Evolutionary conservation across 1,140 invertebrate genomes (phyloP), one percentile per base, ranked within the genome.

Genomic region (Cyrtorhinus lividipennis): DNA sequence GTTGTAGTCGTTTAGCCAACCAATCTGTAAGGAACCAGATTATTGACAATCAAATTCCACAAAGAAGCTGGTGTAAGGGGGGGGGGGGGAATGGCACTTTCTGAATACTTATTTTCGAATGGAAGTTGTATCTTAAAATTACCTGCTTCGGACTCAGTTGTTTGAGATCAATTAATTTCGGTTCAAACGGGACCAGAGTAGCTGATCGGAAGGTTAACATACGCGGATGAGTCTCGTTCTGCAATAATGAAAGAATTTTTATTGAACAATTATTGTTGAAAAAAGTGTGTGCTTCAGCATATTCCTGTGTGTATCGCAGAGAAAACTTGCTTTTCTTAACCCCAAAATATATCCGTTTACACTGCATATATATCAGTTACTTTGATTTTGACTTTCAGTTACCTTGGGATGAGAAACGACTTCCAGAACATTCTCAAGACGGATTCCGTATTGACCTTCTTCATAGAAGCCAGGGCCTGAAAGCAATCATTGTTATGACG

Each of bases 101-200:
- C n/a, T n/a, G n/a, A n/a, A n/a, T n/a, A n/a, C n/a, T n/a, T n/a
- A n/a, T n/a, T n/a, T n/a, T n/a, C n/a, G n/a, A n/a, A n/a, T n/a
- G n/a, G n/a, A n/a, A n/a, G n/a, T n/a, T n/a, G n/a, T n/a, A n/a
- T n/a, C n/a, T n/a, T n/a, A n/a, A n/a, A n/a, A 70, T 77, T 75
- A 88, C 87, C 72, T 90, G 84, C 61, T 81, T 76, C 30, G 80
- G 75, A 56, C 84, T 90, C 8, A 99, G 76, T 68, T 95, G 75
- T 56, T 79, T 78, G 2, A 80, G 73, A 66, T 95, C 83, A 62
- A 98, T 89, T 61, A 99, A 75, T 72, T 93, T 95, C 0, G 82
- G 85, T 73, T 97, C 92, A 69, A 91, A 95, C 2, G 95, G 95
- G 2, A 98, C 86, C 27, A 95, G 74, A 10, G 93, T 96, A 0